Conservation (phyloP, 37 sponge, comb jelly and placozoan species). For the Petrosia ficiformis region DNA sequence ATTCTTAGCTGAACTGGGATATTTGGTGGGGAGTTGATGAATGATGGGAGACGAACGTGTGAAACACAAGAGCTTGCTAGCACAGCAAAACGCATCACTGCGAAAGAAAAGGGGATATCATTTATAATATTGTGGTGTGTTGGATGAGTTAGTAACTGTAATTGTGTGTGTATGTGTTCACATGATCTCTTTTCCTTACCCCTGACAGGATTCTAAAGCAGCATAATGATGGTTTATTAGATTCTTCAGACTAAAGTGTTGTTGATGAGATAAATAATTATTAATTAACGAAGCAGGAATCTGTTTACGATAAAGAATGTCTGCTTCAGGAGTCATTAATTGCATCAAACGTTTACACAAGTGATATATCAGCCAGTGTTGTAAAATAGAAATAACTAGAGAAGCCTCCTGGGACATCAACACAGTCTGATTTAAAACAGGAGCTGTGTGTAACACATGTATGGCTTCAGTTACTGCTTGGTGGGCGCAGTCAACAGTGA, state of each 20-base stretch:
- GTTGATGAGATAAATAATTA: slow-evolving; percentile 73
- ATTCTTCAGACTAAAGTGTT: slow-evolving; percentile 79
- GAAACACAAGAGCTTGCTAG: slow-evolving; percentile 80
- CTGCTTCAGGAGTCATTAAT: slow-evolving; percentile 75
- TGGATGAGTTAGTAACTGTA: no score
- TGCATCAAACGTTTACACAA: slow-evolving; percentile 66
- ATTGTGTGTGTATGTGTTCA: no score
- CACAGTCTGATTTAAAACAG: neutral
- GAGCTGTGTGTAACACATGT: slow-evolving; percentile 5
- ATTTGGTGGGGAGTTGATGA: slow-evolving; percentile 69
- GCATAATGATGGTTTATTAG: slow-evolving; percentile 32
- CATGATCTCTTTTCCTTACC: no score
- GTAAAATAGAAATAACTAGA: slow-evolving; percentile 38
- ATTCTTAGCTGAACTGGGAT: slow-evolving; percentile 19
- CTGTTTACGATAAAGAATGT: slow-evolving; percentile 40
- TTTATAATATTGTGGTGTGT: no score
- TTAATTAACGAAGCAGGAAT: slow-evolving; percentile 59
- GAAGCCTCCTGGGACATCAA: slow-evolving; percentile 15
- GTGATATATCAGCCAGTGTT: slow-evolving; percentile 62
- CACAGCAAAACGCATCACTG: neutral
- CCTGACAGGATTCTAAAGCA: slow-evolving; percentile 8
- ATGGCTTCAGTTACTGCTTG: slow-evolving; percentile 42
- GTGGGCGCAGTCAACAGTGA: slow-evolving; percentile 14
- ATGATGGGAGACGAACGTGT: slow-evolving; percentile 83
- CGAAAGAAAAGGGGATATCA: no score